Evolutionary conservation across 2,797 vertebrate genomes (phyloP).

Genomic region (Leuciscus waleckii): DNA sequence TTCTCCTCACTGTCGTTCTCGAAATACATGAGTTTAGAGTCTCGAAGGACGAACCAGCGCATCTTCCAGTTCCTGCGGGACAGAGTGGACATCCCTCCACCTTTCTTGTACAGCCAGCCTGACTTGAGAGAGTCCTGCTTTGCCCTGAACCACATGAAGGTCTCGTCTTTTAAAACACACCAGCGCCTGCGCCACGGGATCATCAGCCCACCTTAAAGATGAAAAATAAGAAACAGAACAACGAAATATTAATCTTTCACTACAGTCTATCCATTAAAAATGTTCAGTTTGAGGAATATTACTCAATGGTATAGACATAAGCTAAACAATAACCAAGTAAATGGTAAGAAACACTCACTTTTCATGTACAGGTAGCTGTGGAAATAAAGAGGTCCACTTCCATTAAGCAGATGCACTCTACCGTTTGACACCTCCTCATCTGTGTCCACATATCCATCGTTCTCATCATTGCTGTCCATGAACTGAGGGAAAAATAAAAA

Average conservation of each 20-base stretch:
- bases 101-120: constrained; percentile 94
- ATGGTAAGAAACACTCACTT: constrained; percentile 74
- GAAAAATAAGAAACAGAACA: neutral
- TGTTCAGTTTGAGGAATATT: neutral
- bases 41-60: constrained; percentile 92
- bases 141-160: constrained; percentile 94
- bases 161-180: constrained; percentile 93
- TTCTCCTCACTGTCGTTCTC: constrained; percentile 92
- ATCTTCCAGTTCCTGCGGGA: constrained; percentile 94
- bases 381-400: constrained; percentile 89
- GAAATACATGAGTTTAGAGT: constrained; percentile 90
- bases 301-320: neutral
- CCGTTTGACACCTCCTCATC: constrained; percentile 90
- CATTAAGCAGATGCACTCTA: constrained; percentile 83
- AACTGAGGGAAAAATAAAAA: constrained; percentile 74
- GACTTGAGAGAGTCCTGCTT: constrained; percentile 92
- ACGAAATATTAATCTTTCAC: neutral
- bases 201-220: constrained; percentile 86
- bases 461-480: constrained; percentile 90
- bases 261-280: neutral
- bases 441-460: constrained; percentile 90
- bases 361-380: constrained; percentile 97
- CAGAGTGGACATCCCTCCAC: constrained; percentile 90
- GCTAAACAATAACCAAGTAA: neutral
- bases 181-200: constrained; percentile 91